Conservation (phyloP, 2,797 vertebrate species). For the Graptemys geographica region DNA sequence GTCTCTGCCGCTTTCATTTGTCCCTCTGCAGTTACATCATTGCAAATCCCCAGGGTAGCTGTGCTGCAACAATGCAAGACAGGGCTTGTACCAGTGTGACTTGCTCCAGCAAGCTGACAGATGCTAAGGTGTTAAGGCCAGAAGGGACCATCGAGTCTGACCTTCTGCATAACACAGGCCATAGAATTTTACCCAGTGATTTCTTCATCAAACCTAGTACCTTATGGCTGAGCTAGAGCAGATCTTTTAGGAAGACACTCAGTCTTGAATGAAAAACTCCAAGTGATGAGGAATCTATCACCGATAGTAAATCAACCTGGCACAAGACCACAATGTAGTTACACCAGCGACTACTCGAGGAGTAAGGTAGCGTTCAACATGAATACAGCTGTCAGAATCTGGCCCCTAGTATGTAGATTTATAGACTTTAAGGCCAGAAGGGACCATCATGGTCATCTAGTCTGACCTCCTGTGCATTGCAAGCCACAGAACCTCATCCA, state of each 20-base stretch:
- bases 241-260: neutral
- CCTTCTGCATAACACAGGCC: neutral
- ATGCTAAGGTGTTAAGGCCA: neutral
- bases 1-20: neutral
- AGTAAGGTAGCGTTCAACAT: neutral
- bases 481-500: neutral
- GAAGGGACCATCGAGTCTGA: neutral
- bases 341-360: neutral
- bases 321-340: neutral
- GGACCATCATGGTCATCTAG: neutral
- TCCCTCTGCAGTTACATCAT: neutral
- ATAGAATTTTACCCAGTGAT: rapidly evolving
- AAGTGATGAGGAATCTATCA: neutral
- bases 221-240: neutral
- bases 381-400: neutral
- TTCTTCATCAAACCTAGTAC: neutral
- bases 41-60: rapidly evolving
- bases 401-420: neutral
- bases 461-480: neutral
- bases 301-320: neutral
- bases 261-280: neutral
- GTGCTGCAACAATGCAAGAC: rapidly evolving
- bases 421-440: neutral
- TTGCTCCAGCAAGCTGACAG: neutral
- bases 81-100: neutral